phyloP scores from a whole-genome alignment of 2,888 invertebrate genomes.

The Melitaea athalia region DNA sequence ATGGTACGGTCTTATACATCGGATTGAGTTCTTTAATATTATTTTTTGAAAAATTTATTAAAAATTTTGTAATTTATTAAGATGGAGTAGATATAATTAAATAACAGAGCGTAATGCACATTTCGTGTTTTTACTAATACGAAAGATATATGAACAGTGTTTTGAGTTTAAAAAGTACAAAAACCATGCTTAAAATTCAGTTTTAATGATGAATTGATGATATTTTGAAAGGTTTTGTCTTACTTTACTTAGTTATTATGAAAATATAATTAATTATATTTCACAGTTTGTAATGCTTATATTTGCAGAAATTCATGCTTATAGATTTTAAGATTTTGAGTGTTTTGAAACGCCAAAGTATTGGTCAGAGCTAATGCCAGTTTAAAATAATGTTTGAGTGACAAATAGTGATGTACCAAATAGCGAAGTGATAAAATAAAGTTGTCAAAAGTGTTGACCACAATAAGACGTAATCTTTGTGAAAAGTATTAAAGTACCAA shows the following conservation, averaged over 20 bases:
- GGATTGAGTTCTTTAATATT: constrained; percentile 6
- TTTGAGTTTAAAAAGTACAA: not conserved
- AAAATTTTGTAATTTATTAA: not conserved
- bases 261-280: not conserved
- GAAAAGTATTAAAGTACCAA: too few relatives aligned
- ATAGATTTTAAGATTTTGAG: not conserved
- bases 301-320: not conserved
- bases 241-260: not conserved
- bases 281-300: not conserved
- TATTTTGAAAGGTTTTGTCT: not conserved
- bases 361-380: too few relatives aligned
- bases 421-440: too few relatives aligned
- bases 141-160: not conserved
- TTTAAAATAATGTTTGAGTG: too few relatives aligned
- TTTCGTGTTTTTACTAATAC: not conserved
- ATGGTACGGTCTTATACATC: not conserved
- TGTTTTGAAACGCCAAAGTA: too few relatives aligned
- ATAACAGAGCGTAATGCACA: not conserved
- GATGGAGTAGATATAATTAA: not conserved
- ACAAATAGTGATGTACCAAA: too few relatives aligned
- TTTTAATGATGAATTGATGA: too few relatives aligned
- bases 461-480: too few relatives aligned
- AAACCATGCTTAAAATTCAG: not conserved
- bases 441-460: too few relatives aligned
- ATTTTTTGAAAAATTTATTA: constrained; percentile 10